Conservation (phyloP, 2,888 invertebrate species). For the Tipula helvola region DNA sequence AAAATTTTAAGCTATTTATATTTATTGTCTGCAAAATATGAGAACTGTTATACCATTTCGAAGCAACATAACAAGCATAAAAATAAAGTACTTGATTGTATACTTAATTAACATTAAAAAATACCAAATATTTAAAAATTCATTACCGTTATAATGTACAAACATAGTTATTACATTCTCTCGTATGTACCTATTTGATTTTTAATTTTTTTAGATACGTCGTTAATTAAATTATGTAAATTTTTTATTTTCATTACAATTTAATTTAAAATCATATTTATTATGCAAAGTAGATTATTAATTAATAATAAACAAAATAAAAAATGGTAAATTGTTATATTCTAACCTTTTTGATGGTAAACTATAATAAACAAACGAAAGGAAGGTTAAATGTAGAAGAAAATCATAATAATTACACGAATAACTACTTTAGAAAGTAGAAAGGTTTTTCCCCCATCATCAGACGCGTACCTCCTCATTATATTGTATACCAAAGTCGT, state of each 20-base stretch:
- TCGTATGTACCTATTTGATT: background rate
- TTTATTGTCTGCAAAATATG: too few relatives aligned
- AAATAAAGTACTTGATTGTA: too few relatives aligned
- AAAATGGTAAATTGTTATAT: background rate
- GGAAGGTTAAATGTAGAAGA: background rate
- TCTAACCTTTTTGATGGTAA: background rate
- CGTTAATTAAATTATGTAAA: background rate
- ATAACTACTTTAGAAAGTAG: background rate
- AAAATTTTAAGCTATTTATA: too few relatives aligned
- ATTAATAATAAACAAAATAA: background rate
- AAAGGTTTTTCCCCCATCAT: background rate
- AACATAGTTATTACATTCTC: background rate
- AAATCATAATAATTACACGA: background rate
- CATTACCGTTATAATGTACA: background rate
- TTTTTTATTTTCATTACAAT: background rate
- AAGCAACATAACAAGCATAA: too few relatives aligned
- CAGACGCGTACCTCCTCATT: background rate
- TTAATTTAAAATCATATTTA: background rate
- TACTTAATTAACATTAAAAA: too few relatives aligned
- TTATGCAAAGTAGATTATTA: background rate
- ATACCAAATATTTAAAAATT: background rate
- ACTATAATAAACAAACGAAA: background rate
- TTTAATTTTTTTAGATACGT: background rate
- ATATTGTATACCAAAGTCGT: background rate
- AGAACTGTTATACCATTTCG: too few relatives aligned